A percentile compares a stretch with the other conserved stretches of the same genome.
Conservation (phyloP, 2,888 invertebrate genomes). For the Eurois occulta region DNA sequence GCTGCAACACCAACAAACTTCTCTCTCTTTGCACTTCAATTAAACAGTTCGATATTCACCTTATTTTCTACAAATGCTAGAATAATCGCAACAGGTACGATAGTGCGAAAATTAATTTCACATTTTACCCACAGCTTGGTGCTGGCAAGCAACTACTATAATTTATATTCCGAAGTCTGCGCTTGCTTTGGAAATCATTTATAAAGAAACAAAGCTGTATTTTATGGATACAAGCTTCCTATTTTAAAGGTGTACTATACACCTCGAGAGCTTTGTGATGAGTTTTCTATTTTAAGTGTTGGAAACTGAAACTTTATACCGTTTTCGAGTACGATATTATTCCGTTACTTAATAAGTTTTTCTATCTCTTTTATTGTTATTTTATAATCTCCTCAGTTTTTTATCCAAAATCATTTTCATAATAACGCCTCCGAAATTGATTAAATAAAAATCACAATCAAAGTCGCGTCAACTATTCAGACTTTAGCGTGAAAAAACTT, state of each 20-base stretch:
- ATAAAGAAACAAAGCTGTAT: slow-evolving; percentile 60
- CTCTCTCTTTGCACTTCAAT: slow-evolving; percentile 35
- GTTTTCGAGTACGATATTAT: slow-evolving; percentile 24
- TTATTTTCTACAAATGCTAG: slow-evolving; percentile 41
- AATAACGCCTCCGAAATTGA: not conserved
- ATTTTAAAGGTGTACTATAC: slow-evolving; percentile 47
- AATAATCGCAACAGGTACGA: slow-evolving; percentile 71
- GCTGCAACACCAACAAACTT: slow-evolving; percentile 17
- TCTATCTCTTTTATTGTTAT: not conserved
- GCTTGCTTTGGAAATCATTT: slow-evolving; percentile 66
- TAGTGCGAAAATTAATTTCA: slow-evolving; percentile 69
- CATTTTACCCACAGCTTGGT: slow-evolving; percentile 64
- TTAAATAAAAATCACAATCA: slow-evolving; percentile 31
- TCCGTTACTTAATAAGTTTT: not conserved
- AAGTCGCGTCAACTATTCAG: slow-evolving; percentile 36
- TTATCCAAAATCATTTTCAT: not conserved
- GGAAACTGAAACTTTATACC: slow-evolving; percentile 25
- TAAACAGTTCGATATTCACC: slow-evolving; percentile 42
- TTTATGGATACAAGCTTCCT: slow-evolving; percentile 53
- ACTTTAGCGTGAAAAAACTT: slow-evolving; percentile 47
- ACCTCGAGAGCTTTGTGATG: slow-evolving; percentile 40
- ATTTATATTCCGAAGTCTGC: slow-evolving; percentile 67
- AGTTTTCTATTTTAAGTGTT: slow-evolving; percentile 49
- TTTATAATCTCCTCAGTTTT: not conserved
- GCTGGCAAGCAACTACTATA: slow-evolving; percentile 62